Percentiles rank a stretch among this genome's conserved stretches.
These are phyloP conservation scores for Drosophila miranda DNA, from an alignment of 1,140 invertebrate species.

Conservation along the genomic window DNA sequence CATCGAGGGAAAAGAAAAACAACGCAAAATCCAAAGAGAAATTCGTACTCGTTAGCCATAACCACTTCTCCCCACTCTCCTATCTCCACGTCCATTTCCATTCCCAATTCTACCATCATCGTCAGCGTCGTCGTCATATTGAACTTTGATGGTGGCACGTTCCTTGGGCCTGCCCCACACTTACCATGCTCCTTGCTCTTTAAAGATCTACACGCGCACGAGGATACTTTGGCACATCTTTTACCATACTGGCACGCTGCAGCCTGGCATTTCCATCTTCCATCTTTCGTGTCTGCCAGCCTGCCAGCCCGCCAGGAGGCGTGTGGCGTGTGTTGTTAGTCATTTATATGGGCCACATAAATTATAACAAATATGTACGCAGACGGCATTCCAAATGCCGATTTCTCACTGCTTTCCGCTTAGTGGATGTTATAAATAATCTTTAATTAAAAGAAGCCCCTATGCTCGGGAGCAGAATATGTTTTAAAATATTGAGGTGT, in stretches of 20 bases:
- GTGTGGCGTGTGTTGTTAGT: conserved; percentile 70
- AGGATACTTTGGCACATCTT: conserved; percentile 71
- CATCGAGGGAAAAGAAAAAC: conserved; percentile 20
- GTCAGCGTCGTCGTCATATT: conserved; percentile 64
- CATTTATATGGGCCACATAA: conserved; percentile 80
- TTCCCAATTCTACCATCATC: not conserved
- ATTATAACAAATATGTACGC: conserved; percentile 81
- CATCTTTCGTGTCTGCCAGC: conserved; percentile 26
- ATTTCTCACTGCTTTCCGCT: conserved; percentile 61
- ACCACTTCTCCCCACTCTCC: too few species aligned
- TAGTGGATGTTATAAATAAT: conserved; percentile 70
- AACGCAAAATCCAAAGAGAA: conserved; percentile 55
- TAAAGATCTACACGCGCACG: conserved; percentile 71
- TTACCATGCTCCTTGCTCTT: conserved; percentile 20
- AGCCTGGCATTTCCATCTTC: conserved; percentile 10
- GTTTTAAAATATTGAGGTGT: conserved; percentile 72
- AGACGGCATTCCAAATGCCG: conserved; percentile 73
- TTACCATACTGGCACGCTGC: conserved; percentile 20
- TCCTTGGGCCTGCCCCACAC: conserved; percentile 35
- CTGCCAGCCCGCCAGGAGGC: conserved; percentile 10
- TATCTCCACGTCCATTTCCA: conserved; percentile 1
- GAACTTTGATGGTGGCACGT: conserved; percentile 79
- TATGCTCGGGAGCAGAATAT: conserved; percentile 48
- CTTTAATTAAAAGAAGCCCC: conserved; percentile 71
- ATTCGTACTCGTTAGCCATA: conserved; percentile 72